phyloP scores from a whole-genome alignment of 2,113 vertebrate genomes.

The rat (Rattus norvegicus) region GRCr8 NC_086034.1:3586501-3587000 shows the following conservation, averaged over 20 bases:
- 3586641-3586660: conserved; percentile 80
- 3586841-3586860: background rate
- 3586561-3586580: conserved; percentile 67
- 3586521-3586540: conserved; percentile 77
- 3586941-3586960: background rate
- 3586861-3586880: background rate
- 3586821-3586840: background rate
- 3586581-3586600: conserved; percentile 78
- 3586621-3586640: conserved; percentile 78
- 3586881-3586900: background rate
- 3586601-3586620: conserved; percentile 79
- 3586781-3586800: background rate
- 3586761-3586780: conserved; percentile 2
- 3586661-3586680: conserved; percentile 79
- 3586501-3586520: conserved; percentile 67
- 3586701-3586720: conserved; percentile 75
- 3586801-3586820: background rate
- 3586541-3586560: conserved; percentile 74
- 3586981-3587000: background rate
- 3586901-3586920: background rate
- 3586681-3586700: conserved; percentile 69
- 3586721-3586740: conserved; percentile 72
- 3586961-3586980: background rate
- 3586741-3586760: conserved; percentile 73
- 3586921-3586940: conserved; percentile 13